Base-by-base conservation (phyloP, 2,888 invertebrate species). In the Gerris lacustris region DNA sequence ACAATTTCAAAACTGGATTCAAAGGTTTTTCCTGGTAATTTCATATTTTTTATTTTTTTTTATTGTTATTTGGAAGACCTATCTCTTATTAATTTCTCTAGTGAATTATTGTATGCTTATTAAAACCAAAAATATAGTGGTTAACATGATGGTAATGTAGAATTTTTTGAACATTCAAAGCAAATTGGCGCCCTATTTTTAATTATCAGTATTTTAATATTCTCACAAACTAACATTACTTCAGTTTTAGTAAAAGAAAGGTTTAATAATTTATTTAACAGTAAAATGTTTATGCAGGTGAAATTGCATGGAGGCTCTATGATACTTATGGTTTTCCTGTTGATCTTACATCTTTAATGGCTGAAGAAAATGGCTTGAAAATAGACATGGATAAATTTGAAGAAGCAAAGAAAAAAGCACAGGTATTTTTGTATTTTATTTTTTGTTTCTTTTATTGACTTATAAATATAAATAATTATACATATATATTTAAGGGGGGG, bases 291-390 rank as follows among this genome's bases (percentile, higher is more conserved):
- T 67, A 15, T 67, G 70, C 67, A 75, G 76, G 98, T 70, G 95
- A 98, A 81, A 88, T 99, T 68, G 97, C 98, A 1, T 99, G 99
- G 99, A 86, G 96, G 72, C 83, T 99, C 71, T 99, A 99, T 81
- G 99, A 99, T 79, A 99, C 99, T 0, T 99, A 98, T 79, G 99
- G 99, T 18, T 99, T 99, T 80, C 99, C 99, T 0, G 87, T 98
- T 70, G 99, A 99, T 84, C 85, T 99, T 74, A 99, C 99, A 0
- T 90, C 92, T 77, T 83, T 99, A 47, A 99, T 99, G 97, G 92
- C 92, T 68, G 99, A 99, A 83, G 99, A 99, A 82, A 93, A 91
- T 78, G 91, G 91, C 0, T 83, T 99, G 6, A 80, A 82, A 70
- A 90, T 99, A 74, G 94, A 99, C 80, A 91, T 94, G 89, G 83